Base-by-base conservation (phyloP, 2,797 vertebrate genomes). In the Tenualosa ilisha region DNA sequence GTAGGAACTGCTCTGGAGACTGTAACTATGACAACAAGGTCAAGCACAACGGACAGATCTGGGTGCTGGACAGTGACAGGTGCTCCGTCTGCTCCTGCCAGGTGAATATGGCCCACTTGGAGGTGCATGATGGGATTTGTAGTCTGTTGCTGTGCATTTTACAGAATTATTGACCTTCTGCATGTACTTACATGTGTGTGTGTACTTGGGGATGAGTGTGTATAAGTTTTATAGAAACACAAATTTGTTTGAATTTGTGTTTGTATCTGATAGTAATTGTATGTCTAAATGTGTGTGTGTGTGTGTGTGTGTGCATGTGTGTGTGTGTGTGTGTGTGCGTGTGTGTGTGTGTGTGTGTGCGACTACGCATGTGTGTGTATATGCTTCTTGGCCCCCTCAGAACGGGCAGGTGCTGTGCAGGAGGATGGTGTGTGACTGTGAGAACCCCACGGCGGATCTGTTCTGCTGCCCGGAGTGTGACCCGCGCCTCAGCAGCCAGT, bases 401-500 rank as follows among this genome's bases (percentile, higher is more conserved):
- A 95, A 85, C 50, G 96, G 96, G 0, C 94, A 96, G 50, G 96
- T 97, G 83, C 95, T 97, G 96, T 97, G 97, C 49, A 95, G 97
- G 1, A 92, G 97, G 85, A 97, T 97, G 96, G 96, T 97, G 88
- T 97, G 97, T 88, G 97, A 97, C 89, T 97, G 97, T 86, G 97
- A 97, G 91, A 97, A 97, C 89, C 97, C 97, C 79, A 97, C 96
- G 0, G 96, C 96, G 82, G 97, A 97, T 86, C 93, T 97, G 26
- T 95, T 96, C 54, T 97, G 97, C 92, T 97, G 97, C 87, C 97
- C 97, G 17, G 97, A 97, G 90, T 97, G 97, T 88, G 97, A 97
- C 91, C 95, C 95, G 0, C 94, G 97, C 81, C 92, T 97, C 85
- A 97, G 95, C 89, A 97, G 96, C 83, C 97, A 96, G 31, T 97